Base-by-base conservation (phyloP, 2,797 vertebrate species). In the Acanthopagrus latus region DNA sequence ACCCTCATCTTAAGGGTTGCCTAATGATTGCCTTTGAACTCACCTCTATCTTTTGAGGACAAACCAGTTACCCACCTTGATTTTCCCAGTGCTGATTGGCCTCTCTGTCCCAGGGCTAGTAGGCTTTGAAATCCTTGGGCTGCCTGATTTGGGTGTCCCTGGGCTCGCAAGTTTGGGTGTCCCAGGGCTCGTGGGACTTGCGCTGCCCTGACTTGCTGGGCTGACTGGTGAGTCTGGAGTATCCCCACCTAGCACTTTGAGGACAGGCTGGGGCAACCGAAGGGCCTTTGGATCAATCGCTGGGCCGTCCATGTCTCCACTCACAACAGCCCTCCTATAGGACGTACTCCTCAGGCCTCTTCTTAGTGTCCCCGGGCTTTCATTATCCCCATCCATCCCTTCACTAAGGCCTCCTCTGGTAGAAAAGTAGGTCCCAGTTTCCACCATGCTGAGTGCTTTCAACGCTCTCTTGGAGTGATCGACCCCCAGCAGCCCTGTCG, bases 311-410 rank as follows among this genome's bases (percentile, higher is more conserved):
- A 93, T 69, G 11, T 97, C 97, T 1, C 96, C 97, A 27, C 96
- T 99, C 18, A 97, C 97, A 78, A 99, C 97, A 0, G 98, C 98
- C 21, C 95, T 94, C 64, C 98, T 95, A 56, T 99, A 99, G 1
- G 98, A 99, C 0, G 97, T 99, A 29, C 97, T 98, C 79, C 98
- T 94, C 85, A 98, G 92, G 21, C 96, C 96, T 52, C 98, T 93
- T 60, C 89, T 92, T 43, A 98, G 87, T 1, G 93, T 74, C 1
- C 96, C 97, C 0, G 96, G 93, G 56, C 95, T 96, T 27, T 93
- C 77, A 14, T 90, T 95, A 0, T 93, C 92, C 1, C 94, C 95
- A 0, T 96, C 95, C 1, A 90, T 87, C 3, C 89, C 94, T 7
- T 90, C 89, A 4, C 91, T 82, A 0, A 6, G 64, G 21, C 50